Percentiles rank a stretch among this genome's conserved stretches.
These are phyloP conservation scores for Metallyticus violacea DNA, from an alignment of 2,888 invertebrate genomes.

Conservation along the genomic window DNA sequence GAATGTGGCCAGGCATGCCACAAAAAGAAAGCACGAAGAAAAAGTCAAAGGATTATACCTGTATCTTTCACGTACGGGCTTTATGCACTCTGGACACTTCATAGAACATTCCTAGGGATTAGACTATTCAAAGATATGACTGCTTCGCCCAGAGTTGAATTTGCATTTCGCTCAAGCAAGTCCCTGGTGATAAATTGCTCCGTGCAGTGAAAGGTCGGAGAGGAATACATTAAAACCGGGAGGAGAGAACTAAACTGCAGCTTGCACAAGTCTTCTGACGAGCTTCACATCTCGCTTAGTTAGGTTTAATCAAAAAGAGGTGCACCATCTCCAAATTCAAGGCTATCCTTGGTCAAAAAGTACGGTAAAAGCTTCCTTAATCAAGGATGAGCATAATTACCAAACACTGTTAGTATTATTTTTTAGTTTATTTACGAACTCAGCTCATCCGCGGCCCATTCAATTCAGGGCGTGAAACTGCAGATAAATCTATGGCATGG, in stretches of 20 bases:
- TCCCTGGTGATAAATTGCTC: not conserved
- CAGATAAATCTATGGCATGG: too few species aligned
- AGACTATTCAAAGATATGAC: not conserved
- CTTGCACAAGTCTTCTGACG: not conserved
- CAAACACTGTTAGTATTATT: too few species aligned
- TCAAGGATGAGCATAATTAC: too few species aligned
- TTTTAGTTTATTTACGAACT: too few species aligned
- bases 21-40: not conserved
- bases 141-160: not conserved
- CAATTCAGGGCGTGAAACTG: not conserved
- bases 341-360: too few species aligned
- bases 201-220: not conserved
- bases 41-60: not conserved
- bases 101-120: not conserved
- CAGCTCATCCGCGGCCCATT: too few species aligned
- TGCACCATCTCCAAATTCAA: not conserved
- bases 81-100: not conserved
- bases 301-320: too few species aligned
- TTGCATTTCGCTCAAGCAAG: not conserved
- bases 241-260: not conserved
- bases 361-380: too few species aligned
- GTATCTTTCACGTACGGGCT: not conserved
- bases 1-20: too few species aligned
- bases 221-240: not conserved
- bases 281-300: too few species aligned